These are phyloP conservation scores for Drosophila anceps DNA, from an alignment of 2,888 invertebrate species.

Conservation along the genomic window DNA sequence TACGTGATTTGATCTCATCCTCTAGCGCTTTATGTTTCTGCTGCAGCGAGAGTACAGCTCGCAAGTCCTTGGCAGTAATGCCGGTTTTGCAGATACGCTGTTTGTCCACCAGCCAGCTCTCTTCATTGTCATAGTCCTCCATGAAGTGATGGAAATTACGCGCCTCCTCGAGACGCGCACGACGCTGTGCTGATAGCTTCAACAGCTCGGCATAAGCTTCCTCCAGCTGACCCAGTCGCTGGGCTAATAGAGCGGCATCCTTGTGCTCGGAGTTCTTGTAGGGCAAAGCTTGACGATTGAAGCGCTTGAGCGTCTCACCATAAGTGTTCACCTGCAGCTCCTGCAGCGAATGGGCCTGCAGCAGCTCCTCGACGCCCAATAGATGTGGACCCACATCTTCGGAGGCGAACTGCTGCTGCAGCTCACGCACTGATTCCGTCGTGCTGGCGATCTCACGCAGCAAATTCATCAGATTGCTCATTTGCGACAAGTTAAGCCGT, in stretches of 20 bases:
- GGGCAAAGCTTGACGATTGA: conserved; percentile 89
- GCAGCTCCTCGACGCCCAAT: conserved; percentile 96
- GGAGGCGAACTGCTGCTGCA: conserved; percentile 90
- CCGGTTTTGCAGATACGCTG: conserved; percentile 96
- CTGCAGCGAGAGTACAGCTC: conserved; percentile 94
- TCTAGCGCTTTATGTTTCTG: conserved; percentile 96
- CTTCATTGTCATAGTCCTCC: conserved; percentile 99
- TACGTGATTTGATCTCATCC: conserved; percentile 92
- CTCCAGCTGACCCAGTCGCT: conserved; percentile 91
- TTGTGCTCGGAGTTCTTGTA: conserved; percentile 87
- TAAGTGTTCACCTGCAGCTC: conserved; percentile 96
- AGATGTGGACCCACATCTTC: conserved; percentile 97
- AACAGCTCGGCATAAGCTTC: conserved; percentile 90
- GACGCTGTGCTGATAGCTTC: conserved; percentile 87
- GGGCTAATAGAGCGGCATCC: conserved; percentile 88
- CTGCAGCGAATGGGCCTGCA: conserved; percentile 96
- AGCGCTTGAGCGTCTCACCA: conserved; percentile 92
- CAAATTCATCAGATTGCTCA: conserved; percentile 94
- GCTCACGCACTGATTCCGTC: conserved; percentile 92
- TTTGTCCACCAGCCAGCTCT: conserved; percentile 98
- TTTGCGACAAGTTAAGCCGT: conserved; percentile 90
- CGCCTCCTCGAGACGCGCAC: conserved; percentile 95
- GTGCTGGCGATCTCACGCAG: conserved; percentile 97
- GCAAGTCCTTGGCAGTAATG: conserved; percentile 96
- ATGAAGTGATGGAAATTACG: conserved; percentile 97